Percentiles rank a stretch among this genome's conserved stretches.
Conservation (phyloP, 1,140 invertebrate genomes). For the Spodoptera frugiperda region DNA sequence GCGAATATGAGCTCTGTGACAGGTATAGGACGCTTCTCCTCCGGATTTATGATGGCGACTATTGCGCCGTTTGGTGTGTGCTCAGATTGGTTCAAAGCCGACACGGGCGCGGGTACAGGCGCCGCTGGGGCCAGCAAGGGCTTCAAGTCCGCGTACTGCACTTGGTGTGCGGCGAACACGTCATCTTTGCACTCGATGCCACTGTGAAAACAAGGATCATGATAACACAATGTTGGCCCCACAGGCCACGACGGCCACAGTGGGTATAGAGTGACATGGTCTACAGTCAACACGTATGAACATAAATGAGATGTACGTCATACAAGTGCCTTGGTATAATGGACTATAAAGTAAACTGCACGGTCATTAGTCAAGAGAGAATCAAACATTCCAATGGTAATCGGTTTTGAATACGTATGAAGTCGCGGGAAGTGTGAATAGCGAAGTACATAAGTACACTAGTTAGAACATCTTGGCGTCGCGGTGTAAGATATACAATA, state of each 20-base stretch:
- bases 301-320: constrained; percentile 49
- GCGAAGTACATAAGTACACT: constrained; percentile 59
- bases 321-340: constrained; percentile 57
- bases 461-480: constrained; percentile 48
- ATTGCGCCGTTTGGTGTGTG: constrained; percentile 72
- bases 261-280: constrained; percentile 49
- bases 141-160: constrained; percentile 82
- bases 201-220: constrained; percentile 88
- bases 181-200: constrained; percentile 94
- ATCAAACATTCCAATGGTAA: constrained; percentile 58
- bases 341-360: constrained; percentile 58
- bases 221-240: constrained; percentile 55
- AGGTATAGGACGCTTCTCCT: constrained; percentile 87
- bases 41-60: constrained; percentile 68
- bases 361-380: constrained; percentile 60
- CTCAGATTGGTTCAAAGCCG: constrained; percentile 54
- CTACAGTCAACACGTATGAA: constrained; percentile 49
- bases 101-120: constrained; percentile 57
- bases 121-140: constrained; percentile 61
- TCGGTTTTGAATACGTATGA: constrained; percentile 55
- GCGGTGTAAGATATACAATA: constrained; percentile 61
- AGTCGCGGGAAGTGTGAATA: constrained; percentile 64
- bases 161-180: constrained; percentile 93
- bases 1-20: constrained; percentile 93
- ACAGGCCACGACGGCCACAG: constrained; percentile 27